Percentiles rank a stretch among this genome's conserved stretches.
phyloP scores from a whole-genome alignment of 1,140 invertebrate genomes.

The Lordiphosa stackelbergi region DNA sequence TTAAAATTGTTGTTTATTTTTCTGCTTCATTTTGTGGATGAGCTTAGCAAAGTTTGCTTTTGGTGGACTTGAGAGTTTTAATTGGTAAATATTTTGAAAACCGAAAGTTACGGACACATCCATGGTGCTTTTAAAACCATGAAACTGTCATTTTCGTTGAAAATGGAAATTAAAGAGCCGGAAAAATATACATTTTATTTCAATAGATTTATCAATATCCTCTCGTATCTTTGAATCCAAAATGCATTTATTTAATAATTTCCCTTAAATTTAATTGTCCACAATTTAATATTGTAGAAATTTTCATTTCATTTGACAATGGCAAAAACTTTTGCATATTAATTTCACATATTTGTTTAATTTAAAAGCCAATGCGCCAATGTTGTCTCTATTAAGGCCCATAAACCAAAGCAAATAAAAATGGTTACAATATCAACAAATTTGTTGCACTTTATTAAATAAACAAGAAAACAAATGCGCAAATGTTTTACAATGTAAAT shows the following conservation, averaged over 20 bases:
- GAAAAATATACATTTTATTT: no score
- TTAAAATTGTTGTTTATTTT: constrained; percentile 34
- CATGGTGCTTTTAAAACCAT: no score
- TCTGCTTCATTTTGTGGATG: constrained; percentile 5
- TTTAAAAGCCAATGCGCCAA: constrained; percentile 20
- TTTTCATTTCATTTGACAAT: no score
- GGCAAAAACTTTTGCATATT: constrained; percentile 1
- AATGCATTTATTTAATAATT: no score
- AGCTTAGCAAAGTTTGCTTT: constrained; percentile 13
- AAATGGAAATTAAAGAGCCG: no score
- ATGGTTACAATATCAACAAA: constrained; percentile 7
- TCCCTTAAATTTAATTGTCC: neutral
- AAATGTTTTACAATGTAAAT: constrained; percentile 13
- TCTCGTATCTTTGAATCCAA: no score
- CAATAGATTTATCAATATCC: no score
- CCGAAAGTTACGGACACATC: neutral
- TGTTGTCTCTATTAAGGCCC: constrained; percentile 25
- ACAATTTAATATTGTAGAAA: no score
- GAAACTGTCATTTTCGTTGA: no score
- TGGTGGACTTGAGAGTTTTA: constrained; percentile 7
- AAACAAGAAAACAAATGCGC: constrained; percentile 6
- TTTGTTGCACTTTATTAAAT: constrained; percentile 7
- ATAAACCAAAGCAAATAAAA: constrained; percentile 23
- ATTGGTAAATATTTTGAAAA: constrained; percentile 18
- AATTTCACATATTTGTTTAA: constrained; percentile 26